phyloP scores from a whole-genome alignment of 1,140 invertebrate genomes.

The Drosophila azteca region DNA sequence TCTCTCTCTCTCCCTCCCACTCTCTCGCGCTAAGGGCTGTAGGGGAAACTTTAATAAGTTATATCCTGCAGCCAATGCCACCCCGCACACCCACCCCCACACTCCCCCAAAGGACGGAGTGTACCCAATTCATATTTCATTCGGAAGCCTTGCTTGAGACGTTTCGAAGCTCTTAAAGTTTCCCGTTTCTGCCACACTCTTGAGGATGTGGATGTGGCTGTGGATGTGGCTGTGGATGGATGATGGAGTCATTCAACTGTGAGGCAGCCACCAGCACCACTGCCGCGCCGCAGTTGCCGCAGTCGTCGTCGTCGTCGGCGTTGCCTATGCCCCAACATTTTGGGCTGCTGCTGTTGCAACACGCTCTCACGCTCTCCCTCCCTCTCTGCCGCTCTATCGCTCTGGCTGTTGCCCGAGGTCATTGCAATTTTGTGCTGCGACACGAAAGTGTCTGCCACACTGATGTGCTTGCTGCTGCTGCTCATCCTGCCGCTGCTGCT shows the following conservation, averaged over 20 bases:
- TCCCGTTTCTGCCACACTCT: constrained; percentile 8
- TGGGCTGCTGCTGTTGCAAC: constrained; percentile 33
- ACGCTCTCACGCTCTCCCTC: constrained; percentile 21
- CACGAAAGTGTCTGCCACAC: constrained; percentile 63
- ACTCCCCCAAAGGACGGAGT: constrained; percentile 1
- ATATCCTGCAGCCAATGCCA: constrained; percentile 7
- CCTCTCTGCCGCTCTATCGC: no score
- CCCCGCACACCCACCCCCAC: not conserved
- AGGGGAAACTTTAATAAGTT: constrained; percentile 25
- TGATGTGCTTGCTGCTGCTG: constrained; percentile 26
- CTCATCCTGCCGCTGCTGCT: constrained; percentile 5
- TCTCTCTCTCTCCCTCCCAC: no score
- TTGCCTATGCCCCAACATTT: constrained; percentile 7
- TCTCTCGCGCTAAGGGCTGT: not conserved
- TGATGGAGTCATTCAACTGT: constrained; percentile 62
- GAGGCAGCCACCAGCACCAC: not conserved
- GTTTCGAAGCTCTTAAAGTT: constrained; percentile 22
- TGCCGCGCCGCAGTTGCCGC: not conserved
- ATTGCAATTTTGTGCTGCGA: constrained; percentile 64
- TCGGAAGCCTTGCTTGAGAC: constrained; percentile 29
- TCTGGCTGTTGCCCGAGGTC: constrained; percentile 63
- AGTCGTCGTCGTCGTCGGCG: not conserved
- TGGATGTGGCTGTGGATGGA: not conserved
- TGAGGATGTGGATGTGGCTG: no score
- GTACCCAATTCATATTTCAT: constrained; percentile 40